Conservation (phyloP, 2,888 invertebrate species). For the Yponomeuta plumbellus region DNA sequence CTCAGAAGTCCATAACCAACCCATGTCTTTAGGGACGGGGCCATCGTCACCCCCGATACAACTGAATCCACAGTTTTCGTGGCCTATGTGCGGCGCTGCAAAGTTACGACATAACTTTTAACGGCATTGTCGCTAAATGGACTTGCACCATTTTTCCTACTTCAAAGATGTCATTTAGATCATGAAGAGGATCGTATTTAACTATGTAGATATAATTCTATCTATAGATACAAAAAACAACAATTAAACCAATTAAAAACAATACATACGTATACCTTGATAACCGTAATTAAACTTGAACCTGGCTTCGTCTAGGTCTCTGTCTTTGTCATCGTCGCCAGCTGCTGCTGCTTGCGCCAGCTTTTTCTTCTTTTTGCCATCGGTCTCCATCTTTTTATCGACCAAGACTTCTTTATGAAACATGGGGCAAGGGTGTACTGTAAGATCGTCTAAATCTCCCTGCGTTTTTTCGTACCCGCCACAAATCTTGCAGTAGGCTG, state of each 20-base stretch:
- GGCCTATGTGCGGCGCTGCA: conserved; percentile 66
- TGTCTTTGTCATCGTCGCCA: conserved; percentile 47
- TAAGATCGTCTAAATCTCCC: conserved; percentile 42
- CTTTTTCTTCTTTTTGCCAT: conserved; percentile 29
- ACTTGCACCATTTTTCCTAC: too few relatives aligned
- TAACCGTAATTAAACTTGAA: conserved; percentile 68
- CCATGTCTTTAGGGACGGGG: conserved; percentile 64
- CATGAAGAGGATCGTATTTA: too few relatives aligned
- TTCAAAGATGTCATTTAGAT: too few relatives aligned
- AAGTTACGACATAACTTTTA: conserved; percentile 17
- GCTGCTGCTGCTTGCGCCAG: conserved; percentile 4
- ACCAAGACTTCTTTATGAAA: conserved; percentile 54
- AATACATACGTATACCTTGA: conserved; percentile 70
- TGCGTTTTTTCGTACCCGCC: conserved; percentile 54
- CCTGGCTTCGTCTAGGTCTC: conserved; percentile 48
- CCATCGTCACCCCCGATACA: conserved; percentile 37
- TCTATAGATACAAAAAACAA: conserved; percentile 10
- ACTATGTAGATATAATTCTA: too few relatives aligned
- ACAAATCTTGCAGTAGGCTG: conserved; percentile 58
- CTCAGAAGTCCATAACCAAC: conserved; percentile 70
- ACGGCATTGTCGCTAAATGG: too few relatives aligned
- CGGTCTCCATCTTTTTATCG: conserved; percentile 20
- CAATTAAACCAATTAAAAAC: conserved; percentile 25
- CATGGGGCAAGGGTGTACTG: conserved; percentile 59
- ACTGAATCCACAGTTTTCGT: conserved; percentile 42